These are phyloP conservation scores for Lophochroa leadbeateri DNA, from an alignment of 2,113 vertebrate species.

Conservation along the genomic window DNA sequence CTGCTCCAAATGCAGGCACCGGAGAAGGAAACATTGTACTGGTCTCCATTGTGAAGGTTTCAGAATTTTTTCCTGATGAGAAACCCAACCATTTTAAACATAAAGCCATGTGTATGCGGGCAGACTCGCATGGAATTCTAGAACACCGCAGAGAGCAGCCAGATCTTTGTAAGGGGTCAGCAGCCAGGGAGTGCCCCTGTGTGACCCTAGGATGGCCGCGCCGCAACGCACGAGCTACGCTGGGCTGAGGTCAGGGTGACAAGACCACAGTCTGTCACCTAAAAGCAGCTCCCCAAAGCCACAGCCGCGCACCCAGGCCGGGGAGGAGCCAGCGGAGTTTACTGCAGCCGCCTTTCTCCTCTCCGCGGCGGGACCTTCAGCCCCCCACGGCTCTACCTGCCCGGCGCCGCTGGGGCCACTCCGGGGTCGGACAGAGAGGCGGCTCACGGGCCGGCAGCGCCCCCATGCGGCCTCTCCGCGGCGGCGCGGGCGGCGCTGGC, in stretches of 20 bases:
- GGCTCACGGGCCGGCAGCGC: background rate
- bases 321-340: background rate
- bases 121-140: background rate
- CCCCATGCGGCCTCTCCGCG: background rate
- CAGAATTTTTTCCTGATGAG: background rate
- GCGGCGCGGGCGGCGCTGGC: background rate
- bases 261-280: background rate
- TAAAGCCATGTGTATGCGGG: background rate
- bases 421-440: background rate
- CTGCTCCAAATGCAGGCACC: fast-evolving
- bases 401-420: background rate
- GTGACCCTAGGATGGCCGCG: background rate
- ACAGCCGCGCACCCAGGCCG: background rate
- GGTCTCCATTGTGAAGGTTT: background rate
- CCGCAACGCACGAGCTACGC: fast-evolving
- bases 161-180: background rate
- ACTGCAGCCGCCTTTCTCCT: no score
- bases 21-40: background rate
- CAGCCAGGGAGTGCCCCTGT: fast-evolving
- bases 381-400: fast-evolving
- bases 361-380: no score
- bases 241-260: fast-evolving
- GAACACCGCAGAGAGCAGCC: background rate
- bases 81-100: background rate
- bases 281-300: fast-evolving